Base-by-base conservation (phyloP, 2,113 vertebrate genomes). In the Chelonoidis abingdonii region DNA sequence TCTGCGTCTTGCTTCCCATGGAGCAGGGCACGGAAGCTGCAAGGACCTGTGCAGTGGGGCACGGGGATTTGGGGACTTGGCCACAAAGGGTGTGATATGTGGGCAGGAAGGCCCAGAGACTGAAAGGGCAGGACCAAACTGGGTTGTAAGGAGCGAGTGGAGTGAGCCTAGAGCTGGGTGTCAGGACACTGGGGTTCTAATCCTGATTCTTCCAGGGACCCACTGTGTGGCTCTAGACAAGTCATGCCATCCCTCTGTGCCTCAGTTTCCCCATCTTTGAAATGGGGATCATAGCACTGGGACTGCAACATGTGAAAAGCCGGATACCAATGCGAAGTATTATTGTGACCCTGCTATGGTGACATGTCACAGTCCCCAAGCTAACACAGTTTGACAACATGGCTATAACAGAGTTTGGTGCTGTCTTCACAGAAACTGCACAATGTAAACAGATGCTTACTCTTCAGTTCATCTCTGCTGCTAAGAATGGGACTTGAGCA, bases 321-420 rank as follows among this genome's bases (percentile, higher is more conserved):
- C 17, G 1, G 21, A 17, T 19, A 35, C 17, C 35, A n/a, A 38
- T 2, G 35, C 1, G 35, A n/a, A 38, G 8, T n/a, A n/a, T 21
- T 69, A 21, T 5, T n/a, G 65, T 38, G 8, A 38, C 65, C 35
- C n/a, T 5, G 17, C 65, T 69, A 9, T 17, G 65, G 57, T 9
- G 35, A n/a, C 7, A 19, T 4, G 17, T 69, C 35, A 9, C 65
- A 69, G 35, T n/a, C 17, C 35, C 65, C 31, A 1, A 1, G 52
- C 35, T 10, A 1, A 4, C 65, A 27, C 2, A 5, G 11, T 80
- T 25, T 6, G 13, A 62, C 38, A 13, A 14, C 7, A 75, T 3
- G 38, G 29, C 2, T 17, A 2, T 31, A n/a, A 17, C 65, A 69
- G 65, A 19, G 35, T 38, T n/a, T 69, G 62, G 62, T 35, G 31